A percentile compares a stretch with the other conserved stretches of the same genome.
Conservation (phyloP, 1,140 invertebrate species). For the Bombus confusus region DNA sequence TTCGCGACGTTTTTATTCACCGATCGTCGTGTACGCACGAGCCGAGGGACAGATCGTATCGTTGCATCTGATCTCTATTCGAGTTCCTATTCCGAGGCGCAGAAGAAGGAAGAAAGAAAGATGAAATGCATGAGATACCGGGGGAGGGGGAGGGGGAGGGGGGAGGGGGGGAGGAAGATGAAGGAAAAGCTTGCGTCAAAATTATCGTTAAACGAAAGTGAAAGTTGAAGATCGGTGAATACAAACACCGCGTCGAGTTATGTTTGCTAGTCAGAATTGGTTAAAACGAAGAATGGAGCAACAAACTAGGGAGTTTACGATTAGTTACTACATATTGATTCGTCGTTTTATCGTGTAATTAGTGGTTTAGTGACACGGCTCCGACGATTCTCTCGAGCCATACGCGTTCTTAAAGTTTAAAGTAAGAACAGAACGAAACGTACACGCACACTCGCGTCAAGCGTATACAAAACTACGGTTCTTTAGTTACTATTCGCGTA, state of each 20-base stretch:
- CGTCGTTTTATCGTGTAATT: slow-evolving; percentile 52
- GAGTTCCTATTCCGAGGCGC: slow-evolving; percentile 45
- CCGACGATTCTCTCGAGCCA: slow-evolving; percentile 25
- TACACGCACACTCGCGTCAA: slow-evolving; percentile 25
- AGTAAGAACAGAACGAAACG: slow-evolving; percentile 14
- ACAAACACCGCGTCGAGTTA: slow-evolving; percentile 73
- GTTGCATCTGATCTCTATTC: slow-evolving; percentile 11
- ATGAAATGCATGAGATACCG: background rate
- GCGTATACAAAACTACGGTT: slow-evolving; percentile 76
- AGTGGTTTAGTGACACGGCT: slow-evolving; percentile 48
- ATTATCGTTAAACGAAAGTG: slow-evolving; percentile 3
- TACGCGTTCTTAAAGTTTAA: slow-evolving; percentile 29
- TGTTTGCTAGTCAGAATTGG: slow-evolving; percentile 82
- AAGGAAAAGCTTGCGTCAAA: background rate
- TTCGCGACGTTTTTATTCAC: slow-evolving; percentile 61
- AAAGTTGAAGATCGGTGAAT: slow-evolving; percentile 60
- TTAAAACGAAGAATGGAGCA: slow-evolving; percentile 72
- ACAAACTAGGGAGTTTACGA: slow-evolving; percentile 66
- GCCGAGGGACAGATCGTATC: slow-evolving; percentile 6
- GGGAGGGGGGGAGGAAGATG: no score
- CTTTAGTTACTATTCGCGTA: slow-evolving; percentile 81
- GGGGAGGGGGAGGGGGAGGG: no score
- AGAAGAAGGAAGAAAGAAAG: background rate
- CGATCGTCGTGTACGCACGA: background rate
- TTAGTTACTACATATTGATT: slow-evolving; percentile 69